phyloP scores from a whole-genome alignment of 2,888 invertebrate genomes.

The Horisme vitalbata region DNA sequence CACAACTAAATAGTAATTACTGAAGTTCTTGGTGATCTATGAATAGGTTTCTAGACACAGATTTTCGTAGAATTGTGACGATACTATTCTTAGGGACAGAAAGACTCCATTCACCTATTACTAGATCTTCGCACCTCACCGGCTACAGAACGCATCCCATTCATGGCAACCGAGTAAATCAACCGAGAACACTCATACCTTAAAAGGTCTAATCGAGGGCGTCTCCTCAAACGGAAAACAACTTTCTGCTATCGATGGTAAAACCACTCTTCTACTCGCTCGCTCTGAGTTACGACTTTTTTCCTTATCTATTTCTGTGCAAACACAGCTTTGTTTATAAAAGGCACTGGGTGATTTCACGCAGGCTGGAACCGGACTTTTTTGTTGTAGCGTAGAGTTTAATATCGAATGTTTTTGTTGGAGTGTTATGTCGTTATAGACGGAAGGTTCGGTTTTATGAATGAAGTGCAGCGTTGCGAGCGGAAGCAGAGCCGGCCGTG shows the following conservation, averaged over 20 bases:
- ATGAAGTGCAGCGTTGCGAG: constrained; percentile 80
- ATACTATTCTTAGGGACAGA: constrained; percentile 15
- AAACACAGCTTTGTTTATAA: constrained; percentile 40
- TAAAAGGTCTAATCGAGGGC: constrained; percentile 60
- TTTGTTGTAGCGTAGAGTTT: constrained; percentile 44
- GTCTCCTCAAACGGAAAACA: constrained; percentile 72
- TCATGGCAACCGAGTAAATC: constrained; percentile 78
- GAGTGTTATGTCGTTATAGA: constrained; percentile 45
- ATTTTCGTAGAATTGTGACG: constrained; percentile 25
- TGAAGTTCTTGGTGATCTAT: too few relatives aligned
- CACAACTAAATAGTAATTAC: too few relatives aligned
- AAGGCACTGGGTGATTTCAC: constrained; percentile 37
- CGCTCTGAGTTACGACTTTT: constrained; percentile 72
- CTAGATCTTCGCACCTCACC: constrained; percentile 75
- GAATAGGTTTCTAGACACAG: constrained; percentile 15
- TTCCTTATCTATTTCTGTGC: constrained; percentile 72
- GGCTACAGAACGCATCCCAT: constrained; percentile 76
- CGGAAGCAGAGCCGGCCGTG: constrained; percentile 78
- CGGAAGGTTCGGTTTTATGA: constrained; percentile 67
- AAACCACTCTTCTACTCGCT: constrained; percentile 76
- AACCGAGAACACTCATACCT: constrained; percentile 63
- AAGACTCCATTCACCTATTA: constrained; percentile 66
- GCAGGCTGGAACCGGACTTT: constrained; percentile 42
- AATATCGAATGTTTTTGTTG: constrained; percentile 39
- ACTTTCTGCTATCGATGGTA: constrained; percentile 71